A percentile compares a stretch with the other conserved stretches of the same genome.
phyloP scores from a whole-genome alignment of 2,113 vertebrate species.

The Leptodactylus fuscus region DNA sequence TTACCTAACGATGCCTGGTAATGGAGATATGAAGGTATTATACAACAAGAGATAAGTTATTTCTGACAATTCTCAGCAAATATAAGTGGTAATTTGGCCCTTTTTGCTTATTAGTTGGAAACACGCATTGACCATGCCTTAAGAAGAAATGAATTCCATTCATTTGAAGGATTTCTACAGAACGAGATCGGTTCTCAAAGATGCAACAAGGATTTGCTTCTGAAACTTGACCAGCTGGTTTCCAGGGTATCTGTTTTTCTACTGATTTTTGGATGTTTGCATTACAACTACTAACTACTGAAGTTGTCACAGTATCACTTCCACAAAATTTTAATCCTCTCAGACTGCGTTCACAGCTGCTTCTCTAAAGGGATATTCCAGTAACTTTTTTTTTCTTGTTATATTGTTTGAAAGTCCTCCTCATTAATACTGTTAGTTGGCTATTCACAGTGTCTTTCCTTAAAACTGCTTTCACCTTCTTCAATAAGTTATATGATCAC shows the following conservation, averaged over 20 bases:
- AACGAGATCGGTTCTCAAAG: conserved; percentile 71
- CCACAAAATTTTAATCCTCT: no score
- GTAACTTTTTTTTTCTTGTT: no score
- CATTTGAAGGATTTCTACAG: conserved; percentile 78
- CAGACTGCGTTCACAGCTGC: no score
- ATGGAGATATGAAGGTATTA: conserved; percentile 31
- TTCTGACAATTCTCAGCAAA: not conserved
- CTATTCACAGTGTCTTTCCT: no score
- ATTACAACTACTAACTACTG: no score
- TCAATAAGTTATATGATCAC: no score
- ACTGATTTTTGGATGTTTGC: no score
- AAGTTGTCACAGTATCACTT: no score
- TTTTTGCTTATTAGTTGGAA: conserved; percentile 79
- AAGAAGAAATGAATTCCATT: conserved; percentile 75
- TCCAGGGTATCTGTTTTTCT: conserved; percentile 80
- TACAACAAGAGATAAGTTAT: not conserved
- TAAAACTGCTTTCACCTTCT: no score
- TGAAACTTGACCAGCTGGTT: conserved; percentile 87
- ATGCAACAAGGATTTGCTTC: conserved; percentile 85
- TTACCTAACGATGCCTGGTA: not conserved
- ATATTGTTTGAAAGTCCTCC: no score
- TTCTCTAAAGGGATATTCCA: no score
- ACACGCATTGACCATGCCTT: conserved; percentile 81
- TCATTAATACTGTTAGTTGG: no score
- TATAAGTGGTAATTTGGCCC: not conserved